Percentiles rank a stretch among this genome's conserved stretches.
Evolutionary conservation across 2,113 vertebrate species (phyloP).

Genomic region (Rutilus rutilus): DNA sequence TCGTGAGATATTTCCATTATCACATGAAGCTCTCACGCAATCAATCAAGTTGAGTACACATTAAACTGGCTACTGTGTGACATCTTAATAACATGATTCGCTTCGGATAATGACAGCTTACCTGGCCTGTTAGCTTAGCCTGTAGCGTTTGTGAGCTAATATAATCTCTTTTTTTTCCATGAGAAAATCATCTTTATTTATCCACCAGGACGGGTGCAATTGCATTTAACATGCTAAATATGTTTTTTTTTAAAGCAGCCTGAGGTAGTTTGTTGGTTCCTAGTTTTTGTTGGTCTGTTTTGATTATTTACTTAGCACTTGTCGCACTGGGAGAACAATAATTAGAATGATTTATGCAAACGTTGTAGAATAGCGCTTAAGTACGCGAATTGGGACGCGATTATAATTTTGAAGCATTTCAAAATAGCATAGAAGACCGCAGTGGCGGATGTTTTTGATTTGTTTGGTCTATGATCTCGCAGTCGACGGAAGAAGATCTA

Average conservation of each 20-base stretch:
- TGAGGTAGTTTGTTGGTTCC: background rate
- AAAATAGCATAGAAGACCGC: no score
- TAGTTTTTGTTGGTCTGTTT: no score
- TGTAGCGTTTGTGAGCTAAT: background rate
- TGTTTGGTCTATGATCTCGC: background rate
- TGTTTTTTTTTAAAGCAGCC: background rate
- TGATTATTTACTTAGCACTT: background rate
- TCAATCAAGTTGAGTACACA: background rate
- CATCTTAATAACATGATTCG: constrained; percentile 22
- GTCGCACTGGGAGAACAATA: no score
- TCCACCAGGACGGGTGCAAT: background rate
- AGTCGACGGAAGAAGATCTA: background rate
- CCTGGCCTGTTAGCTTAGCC: constrained; percentile 20
- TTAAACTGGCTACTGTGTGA: constrained; percentile 6
- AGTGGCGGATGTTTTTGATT: background rate
- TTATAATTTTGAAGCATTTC: no score
- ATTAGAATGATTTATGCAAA: no score
- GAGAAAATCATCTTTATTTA: background rate
- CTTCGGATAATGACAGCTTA: constrained; percentile 1
- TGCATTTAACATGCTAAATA: background rate
- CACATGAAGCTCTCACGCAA: background rate
- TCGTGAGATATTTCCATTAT: constrained; percentile 29
- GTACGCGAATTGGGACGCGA: no score
- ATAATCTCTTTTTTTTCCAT: background rate
- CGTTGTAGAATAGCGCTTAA: no score